Evolutionary conservation across 37 sponge, comb jelly and placozoan species (phyloP), one percentile per base, ranked within the genome.

Genomic region (Bolinopsis microptera): DNA sequence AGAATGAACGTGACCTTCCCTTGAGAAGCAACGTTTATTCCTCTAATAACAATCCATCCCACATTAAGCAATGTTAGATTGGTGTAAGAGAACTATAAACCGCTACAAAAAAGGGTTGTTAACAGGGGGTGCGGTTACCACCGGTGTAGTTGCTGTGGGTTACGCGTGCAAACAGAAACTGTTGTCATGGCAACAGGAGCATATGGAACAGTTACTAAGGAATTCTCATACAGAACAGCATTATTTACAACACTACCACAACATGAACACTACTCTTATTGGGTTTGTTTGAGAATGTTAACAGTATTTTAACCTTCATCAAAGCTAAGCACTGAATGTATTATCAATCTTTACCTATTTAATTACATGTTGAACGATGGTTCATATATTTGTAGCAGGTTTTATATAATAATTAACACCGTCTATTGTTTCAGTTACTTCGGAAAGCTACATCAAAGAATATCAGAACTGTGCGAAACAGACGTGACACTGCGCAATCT

Each of bases 371-470:
- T n/a, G n/a, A n/a, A n/a, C n/a, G n/a, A n/a, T n/a, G n/a, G n/a
- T n/a, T n/a, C n/a, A n/a, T n/a, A n/a, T n/a, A n/a, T n/a, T n/a
- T n/a, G n/a, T n/a, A n/a, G n/a, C n/a, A n/a, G n/a, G n/a, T n/a
- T n/a, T n/a, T n/a, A n/a, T n/a, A n/a, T n/a, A n/a, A n/a, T n/a
- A n/a, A n/a, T n/a, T n/a, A n/a, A n/a, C n/a, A n/a, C n/a, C n/a
- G n/a, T n/a, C n/a, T n/a, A n/a, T n/a, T n/a, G n/a, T 48, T 48
- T 48, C 90, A 86, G 90, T 28, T 86, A 86, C 26, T 86, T 30
- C 28, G 61, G 5, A 26, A 41, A 41, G 90, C 90, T 86, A 22
- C 3, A 26, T 3, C 26, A 41, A 1, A n/a, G n/a, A 27, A 38
- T 86, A 0, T 24, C 25, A 0, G 3, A 24, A n/a, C 61, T 24